A percentile compares a stretch with the other conserved stretches of the same genome.
Conservation (phyloP, 2,797 vertebrate species). For the Phaenicophaeus curvirostris region DNA sequence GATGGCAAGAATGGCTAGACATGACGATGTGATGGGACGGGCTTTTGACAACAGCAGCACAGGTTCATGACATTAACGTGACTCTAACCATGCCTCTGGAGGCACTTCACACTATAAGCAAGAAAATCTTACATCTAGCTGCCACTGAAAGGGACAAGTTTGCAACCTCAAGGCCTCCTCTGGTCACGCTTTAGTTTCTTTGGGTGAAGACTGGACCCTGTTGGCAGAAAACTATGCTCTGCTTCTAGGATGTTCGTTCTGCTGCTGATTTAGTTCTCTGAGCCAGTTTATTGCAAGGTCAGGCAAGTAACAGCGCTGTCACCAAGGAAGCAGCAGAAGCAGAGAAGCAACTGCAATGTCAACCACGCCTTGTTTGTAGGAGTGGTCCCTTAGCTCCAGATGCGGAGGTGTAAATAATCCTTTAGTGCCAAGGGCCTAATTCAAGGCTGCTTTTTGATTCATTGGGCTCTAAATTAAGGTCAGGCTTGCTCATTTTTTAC, state of each 20-base stretch:
- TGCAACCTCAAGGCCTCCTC: neutral
- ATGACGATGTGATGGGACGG: fast-evolving
- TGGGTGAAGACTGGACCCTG: neutral
- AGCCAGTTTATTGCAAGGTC: neutral
- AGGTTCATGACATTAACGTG: neutral
- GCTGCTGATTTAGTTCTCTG: neutral
- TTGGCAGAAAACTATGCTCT: neutral
- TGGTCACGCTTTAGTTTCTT: fast-evolving
- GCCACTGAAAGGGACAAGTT: neutral
- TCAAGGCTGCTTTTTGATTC: conserved; percentile 8
- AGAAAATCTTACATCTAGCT: neutral
- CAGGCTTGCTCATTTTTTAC: neutral
- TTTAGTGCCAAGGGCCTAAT: neutral
- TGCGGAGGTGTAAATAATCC: neutral
- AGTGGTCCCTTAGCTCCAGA: neutral
- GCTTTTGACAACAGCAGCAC: neutral
- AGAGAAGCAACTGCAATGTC: neutral
- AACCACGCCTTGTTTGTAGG: neutral
- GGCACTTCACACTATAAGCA: neutral
- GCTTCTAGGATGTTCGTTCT: fast-evolving
- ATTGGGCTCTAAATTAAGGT: conserved; percentile 6
- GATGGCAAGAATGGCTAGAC: neutral
- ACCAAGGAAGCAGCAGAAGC: neutral
- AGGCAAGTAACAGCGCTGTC: neutral
- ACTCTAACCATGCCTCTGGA: fast-evolving